Base-by-base conservation (phyloP, 2,797 vertebrate genomes). In the Astyanax mexicanus region DNA sequence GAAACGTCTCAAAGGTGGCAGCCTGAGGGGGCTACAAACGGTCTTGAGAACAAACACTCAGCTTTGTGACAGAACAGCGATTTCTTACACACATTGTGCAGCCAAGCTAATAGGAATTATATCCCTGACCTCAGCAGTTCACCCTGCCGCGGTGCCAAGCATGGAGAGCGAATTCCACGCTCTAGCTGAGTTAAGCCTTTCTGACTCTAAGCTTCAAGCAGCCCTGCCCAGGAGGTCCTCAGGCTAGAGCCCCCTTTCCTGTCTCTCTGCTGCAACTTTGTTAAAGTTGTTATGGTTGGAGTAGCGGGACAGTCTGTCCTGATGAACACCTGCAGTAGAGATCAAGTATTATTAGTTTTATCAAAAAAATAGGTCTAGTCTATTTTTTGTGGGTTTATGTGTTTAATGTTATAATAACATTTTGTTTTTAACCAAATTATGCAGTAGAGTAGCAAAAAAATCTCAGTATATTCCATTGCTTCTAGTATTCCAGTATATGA, bases 111-210 rank as follows among this genome's bases (percentile, higher is more conserved):
- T 54, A 57, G 23, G 58, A 65, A 45, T 65, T 64, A 71, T 61
- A 55, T 55, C 75, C 49, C 67, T 65, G 58, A 70, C 57, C 49
- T 70, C 44, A 69, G 35, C 19, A 64, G 21, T 65, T 23, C 29
- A 45, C 40, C 12, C 38, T 44, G 15, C 23, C 17, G 17, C 9
- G 9, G 65, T 68, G 65, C 65, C 65, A 51, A 35, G 65, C 60
- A 62, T 21, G 23, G 27, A 55, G 38, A 65, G 58, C 23, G 55
- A 58, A 77, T 77, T 77, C 75, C 75, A 66, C 19, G 27, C 69
- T 66, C 51, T 51, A 51, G 52, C 61, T 77, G 60, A 77, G 60
- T 40, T 72, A 70, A 76, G 60, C 61, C 17, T 72, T 77, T 72
- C 21, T 66, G 69, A 40, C 60, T 66, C 51, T 29, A 21, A 21